phyloP scores from a whole-genome alignment of 2,888 invertebrate species.

The Hirtodrosophila histrioides region DNA sequence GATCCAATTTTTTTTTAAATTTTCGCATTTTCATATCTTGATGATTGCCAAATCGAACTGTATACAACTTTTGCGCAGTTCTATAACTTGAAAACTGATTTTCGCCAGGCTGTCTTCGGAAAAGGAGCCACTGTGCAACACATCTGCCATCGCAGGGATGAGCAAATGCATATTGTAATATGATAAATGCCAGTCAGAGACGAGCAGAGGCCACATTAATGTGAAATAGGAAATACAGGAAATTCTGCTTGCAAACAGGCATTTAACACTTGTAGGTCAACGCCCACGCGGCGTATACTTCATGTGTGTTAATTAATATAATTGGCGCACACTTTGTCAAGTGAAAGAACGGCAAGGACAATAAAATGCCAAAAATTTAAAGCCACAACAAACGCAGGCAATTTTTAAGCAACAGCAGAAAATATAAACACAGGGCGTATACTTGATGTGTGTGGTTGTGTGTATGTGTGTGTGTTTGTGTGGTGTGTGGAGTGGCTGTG shows the following conservation, averaged over 20 bases:
- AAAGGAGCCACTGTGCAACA: neutral
- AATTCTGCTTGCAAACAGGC: too few species aligned
- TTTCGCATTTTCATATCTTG: too few species aligned
- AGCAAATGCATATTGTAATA: neutral
- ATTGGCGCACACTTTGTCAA: constrained; percentile 31
- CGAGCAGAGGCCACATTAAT: neutral
- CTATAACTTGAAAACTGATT: too few species aligned
- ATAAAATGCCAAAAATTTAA: constrained; percentile 17
- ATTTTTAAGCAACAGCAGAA: constrained; percentile 9
- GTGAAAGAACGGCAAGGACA: constrained; percentile 10
- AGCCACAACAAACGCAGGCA: constrained; percentile 14
- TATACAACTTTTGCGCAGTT: too few species aligned
- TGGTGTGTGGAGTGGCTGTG: neutral
- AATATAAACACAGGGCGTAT: constrained; percentile 29
- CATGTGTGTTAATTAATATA: constrained; percentile 35
- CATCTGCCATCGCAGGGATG: neutral
- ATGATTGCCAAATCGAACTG: too few species aligned
- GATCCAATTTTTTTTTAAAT: too few species aligned
- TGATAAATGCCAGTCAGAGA: constrained; percentile 4
- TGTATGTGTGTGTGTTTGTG: too few species aligned
- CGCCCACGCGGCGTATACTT: constrained; percentile 7
- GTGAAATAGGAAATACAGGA: too few species aligned
- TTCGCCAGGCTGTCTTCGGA: too few species aligned
- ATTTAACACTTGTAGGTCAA: constrained; percentile 3
- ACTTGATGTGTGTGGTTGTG: constrained; percentile 14